Percentiles rank a stretch among this genome's conserved stretches.
These are phyloP conservation scores for Brachionus koreanus DNA, from an alignment of 1,140 invertebrate species.

Conservation along the genomic window DNA sequence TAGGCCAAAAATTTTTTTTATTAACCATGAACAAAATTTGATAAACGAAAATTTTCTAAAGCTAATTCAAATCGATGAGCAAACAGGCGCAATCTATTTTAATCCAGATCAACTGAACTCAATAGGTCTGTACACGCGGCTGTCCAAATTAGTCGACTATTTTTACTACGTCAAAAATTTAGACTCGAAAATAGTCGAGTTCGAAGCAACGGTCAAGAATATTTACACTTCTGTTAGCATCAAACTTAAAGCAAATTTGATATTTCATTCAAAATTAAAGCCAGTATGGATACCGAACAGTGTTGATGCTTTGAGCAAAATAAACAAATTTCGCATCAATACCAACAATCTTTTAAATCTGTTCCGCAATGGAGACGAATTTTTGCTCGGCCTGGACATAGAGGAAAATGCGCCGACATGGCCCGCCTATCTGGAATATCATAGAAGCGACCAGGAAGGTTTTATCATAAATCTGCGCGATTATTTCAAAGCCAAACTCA, in stretches of 20 bases:
- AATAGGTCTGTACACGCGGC: background rate
- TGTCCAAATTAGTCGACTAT: background rate
- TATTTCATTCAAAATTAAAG: background rate
- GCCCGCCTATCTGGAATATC: background rate
- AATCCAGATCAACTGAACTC: background rate
- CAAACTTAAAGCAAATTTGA: background rate
- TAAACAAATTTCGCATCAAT: slow-evolving; percentile 2
- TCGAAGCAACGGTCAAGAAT: background rate
- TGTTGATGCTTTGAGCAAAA: background rate
- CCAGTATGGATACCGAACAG: background rate
- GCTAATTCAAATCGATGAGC: background rate
- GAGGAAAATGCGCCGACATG: slow-evolving; percentile 18
- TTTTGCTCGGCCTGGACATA: background rate
- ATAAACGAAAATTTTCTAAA: slow-evolving; percentile 10
- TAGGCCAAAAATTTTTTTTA: background rate
- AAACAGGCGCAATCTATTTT: slow-evolving; percentile 31
- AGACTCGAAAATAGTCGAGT: background rate
- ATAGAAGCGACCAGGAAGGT: background rate
- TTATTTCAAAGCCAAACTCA: background rate
- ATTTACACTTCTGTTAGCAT: background rate
- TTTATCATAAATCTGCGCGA: slow-evolving; percentile 3
- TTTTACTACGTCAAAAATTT: background rate
- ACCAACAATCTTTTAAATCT: slow-evolving; percentile 25
- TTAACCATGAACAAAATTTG: background rate
- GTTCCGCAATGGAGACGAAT: slow-evolving; percentile 30